Evolutionary conservation across 2,113 vertebrate species (phyloP), one percentile per base, ranked within the genome.

Genomic region (Scatophagus argus): DNA sequence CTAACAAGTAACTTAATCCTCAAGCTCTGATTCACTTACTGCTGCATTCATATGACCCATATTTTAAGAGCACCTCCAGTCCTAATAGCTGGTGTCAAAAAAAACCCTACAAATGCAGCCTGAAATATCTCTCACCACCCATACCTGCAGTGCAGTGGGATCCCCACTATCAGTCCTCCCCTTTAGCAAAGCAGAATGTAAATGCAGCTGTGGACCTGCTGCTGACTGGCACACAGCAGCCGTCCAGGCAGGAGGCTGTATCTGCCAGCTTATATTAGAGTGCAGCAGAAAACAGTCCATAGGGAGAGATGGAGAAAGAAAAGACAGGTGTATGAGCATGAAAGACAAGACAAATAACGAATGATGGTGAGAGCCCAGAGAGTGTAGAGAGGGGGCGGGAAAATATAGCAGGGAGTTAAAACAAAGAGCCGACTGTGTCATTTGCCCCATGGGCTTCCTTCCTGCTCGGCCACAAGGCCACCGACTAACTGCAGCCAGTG

Each of bases 371-470:
- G 71, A 54, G 68, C 61, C 69, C 17, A 25, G 47, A 74, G 61
- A 47, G 52, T 17, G 19, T 44, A 55, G 75, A 56, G 52, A 34
- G 51, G 7, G 61, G 69, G 54, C 34, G 39, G 64, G 51, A 65
- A 52, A 81, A 58, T 64, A 72, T 27, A 27, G 29, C 36, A 34
- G 5, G 29, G 49, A 49, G 68, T 5, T 12, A 71, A 76, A 68
- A 85, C 83, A 84, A 89, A 90, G 83, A 81, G 60, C 6, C 41
- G 31, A 32, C 78, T 82, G 70, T 89, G 79, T 87, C 63, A 46
- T 69, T 82, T 23, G 4, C 39, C 65, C 68, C 25, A 25, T 9
- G 61, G 51, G 36, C 41, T 84, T 83, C 70, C 85, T 91, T 88
- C 88, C 82, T 90, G 78, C 59, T 32, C 36, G 49, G 62, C 79